Evolutionary conservation across 2,888 invertebrate genomes (phyloP).

Genomic region (Pristionchus maxplancki): DNA sequence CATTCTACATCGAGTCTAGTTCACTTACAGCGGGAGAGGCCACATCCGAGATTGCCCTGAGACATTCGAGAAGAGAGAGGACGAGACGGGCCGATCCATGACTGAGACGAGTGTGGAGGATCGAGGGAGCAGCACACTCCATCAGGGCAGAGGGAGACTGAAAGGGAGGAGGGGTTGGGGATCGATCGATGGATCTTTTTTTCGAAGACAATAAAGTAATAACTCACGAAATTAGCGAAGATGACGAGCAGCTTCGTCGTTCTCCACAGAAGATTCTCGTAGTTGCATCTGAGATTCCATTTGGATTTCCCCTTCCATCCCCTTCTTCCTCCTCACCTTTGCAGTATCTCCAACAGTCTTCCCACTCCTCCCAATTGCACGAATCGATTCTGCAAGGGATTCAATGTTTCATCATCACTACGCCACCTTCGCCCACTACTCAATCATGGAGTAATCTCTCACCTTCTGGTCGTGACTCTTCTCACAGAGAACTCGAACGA

Average conservation of each 20-base stretch:
- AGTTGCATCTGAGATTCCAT: slow-evolving; percentile 55
- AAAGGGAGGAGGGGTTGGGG: neutral
- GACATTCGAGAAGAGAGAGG: slow-evolving; percentile 62
- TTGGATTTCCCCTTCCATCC: neutral
- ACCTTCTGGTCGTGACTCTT: slow-evolving; percentile 66
- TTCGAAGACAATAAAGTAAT: neutral
- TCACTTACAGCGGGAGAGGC: too few species aligned
- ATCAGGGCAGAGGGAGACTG: slow-evolving; percentile 60
- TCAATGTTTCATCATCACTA: neutral
- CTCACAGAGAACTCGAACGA: slow-evolving; percentile 66
- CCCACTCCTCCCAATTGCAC: slow-evolving; percentile 57
- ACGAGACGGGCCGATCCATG: slow-evolving; percentile 68
- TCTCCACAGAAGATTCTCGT: slow-evolving; percentile 69
- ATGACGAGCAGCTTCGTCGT: slow-evolving; percentile 65
- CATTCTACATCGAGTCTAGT: too few species aligned
- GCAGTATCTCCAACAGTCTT: slow-evolving; percentile 61
- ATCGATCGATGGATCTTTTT: neutral
- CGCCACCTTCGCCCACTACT: neutral
- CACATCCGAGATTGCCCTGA: slow-evolving; percentile 65
- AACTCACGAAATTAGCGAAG: slow-evolving; percentile 66
- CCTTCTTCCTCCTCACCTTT: neutral
- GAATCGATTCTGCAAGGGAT: slow-evolving; percentile 55
- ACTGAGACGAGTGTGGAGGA: slow-evolving; percentile 54
- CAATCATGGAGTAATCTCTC: neutral
- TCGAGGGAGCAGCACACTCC: slow-evolving; percentile 54